Evolutionary conservation across 2,888 invertebrate genomes (phyloP).

Genomic region (Thymelicus acteon): DNA sequence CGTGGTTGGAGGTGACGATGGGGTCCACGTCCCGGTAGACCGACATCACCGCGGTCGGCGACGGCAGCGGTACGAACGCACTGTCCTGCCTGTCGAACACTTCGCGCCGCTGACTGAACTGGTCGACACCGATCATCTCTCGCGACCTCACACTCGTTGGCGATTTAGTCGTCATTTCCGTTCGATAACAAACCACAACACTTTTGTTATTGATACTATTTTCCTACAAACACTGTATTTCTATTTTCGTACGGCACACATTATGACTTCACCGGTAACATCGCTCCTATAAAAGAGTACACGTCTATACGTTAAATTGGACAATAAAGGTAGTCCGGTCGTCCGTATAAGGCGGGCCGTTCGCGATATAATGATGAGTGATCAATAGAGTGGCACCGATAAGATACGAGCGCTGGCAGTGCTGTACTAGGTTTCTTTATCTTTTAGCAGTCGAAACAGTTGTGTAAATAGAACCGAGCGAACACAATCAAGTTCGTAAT

Average conservation of each 20-base stretch:
- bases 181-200: conserved; percentile 82
- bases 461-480: conserved; percentile 79
- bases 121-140: conserved; percentile 78
- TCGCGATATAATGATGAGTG: conserved; percentile 79
- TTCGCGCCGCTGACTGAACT: conserved; percentile 81
- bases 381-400: conserved; percentile 80
- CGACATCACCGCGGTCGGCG: conserved; percentile 60
- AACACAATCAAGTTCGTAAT: conserved; percentile 77
- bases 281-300: conserved; percentile 72
- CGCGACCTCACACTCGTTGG: conserved; percentile 78
- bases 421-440: conserved; percentile 78
- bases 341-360: conserved; percentile 78
- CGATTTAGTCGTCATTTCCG: conserved; percentile 81
- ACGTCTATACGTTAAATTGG: conserved; percentile 76
- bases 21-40: conserved; percentile 68
- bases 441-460: conserved; percentile 79
- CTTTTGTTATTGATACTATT: conserved; percentile 81
- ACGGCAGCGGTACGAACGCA: conserved; percentile 75
- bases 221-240: conserved; percentile 80
- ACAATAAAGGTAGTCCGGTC: conserved; percentile 78
- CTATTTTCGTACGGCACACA: conserved; percentile 80
- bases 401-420: conserved; percentile 76
- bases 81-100: conserved; percentile 81
- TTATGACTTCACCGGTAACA: conserved; percentile 83
- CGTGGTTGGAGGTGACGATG: conserved; percentile 76